Conservation (phyloP, 2,888 invertebrate species). For the Microctonus hyperodae region DNA sequence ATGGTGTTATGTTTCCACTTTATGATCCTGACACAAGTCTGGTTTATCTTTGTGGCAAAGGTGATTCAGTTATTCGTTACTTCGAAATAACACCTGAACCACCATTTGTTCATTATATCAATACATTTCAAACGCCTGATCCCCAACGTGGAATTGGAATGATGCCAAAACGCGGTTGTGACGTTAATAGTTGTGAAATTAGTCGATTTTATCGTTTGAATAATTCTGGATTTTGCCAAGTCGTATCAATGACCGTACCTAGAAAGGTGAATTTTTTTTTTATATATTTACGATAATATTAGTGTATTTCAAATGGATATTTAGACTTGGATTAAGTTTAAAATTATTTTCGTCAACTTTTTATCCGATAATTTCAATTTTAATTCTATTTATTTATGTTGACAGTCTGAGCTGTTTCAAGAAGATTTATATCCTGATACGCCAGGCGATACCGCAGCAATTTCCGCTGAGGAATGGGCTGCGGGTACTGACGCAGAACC, state of each 20-base stretch:
- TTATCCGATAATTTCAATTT: constrained; percentile 1
- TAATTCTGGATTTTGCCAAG: constrained; percentile 93
- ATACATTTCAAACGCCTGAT: constrained; percentile 96
- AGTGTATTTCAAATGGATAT: too few species aligned
- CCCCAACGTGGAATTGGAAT: constrained; percentile 96
- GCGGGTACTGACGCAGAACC: constrained; percentile 91
- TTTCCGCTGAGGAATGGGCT: constrained; percentile 92
- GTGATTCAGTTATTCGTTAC: constrained; percentile 96
- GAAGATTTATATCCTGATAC: constrained; percentile 98
- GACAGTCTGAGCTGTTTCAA: constrained; percentile 91
- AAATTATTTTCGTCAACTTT: too few species aligned
- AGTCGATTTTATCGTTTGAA: constrained; percentile 94
- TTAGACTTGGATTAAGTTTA: constrained; percentile 27
- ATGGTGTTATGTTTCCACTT: constrained; percentile 96
- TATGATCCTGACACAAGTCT: constrained; percentile 97
- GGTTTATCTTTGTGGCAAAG: constrained; percentile 95
- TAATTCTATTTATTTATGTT: constrained; percentile 17
- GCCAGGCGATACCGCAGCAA: constrained; percentile 85
- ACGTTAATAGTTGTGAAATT: constrained; percentile 93
- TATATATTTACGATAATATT: too few species aligned
- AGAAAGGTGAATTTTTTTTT: constrained; percentile 73
- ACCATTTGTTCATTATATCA: constrained; percentile 95
- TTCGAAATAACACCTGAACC: constrained; percentile 93
- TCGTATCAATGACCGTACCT: constrained; percentile 97
- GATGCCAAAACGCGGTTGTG: constrained; percentile 98